These are phyloP conservation scores for Geotrupes spiniger DNA, from an alignment of 2,888 invertebrate genomes.

Conservation along the genomic window DNA sequence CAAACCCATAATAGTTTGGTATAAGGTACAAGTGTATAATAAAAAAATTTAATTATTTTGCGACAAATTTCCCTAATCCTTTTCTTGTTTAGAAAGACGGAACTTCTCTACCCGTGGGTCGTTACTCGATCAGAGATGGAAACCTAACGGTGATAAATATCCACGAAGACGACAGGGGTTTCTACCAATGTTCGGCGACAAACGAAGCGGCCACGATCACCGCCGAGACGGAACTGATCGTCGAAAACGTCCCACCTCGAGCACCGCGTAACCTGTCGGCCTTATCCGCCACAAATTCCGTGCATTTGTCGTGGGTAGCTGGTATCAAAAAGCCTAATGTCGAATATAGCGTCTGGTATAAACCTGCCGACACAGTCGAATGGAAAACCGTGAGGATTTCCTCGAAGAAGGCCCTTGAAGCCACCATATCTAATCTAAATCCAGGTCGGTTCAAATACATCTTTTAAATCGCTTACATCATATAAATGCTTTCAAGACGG, in stretches of 20 bases:
- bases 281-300: constrained; percentile 65
- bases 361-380: constrained; percentile 69
- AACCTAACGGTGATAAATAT: constrained; percentile 82
- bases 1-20: constrained; percentile 66
- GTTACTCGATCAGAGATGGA: constrained; percentile 66
- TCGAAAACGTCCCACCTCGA: constrained; percentile 84
- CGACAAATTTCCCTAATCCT: background rate
- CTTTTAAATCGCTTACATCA: background rate
- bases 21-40: constrained; percentile 53
- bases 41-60: background rate
- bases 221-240: constrained; percentile 75
- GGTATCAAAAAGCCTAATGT: constrained; percentile 75
- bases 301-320: constrained; percentile 81
- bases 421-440: constrained; percentile 72
- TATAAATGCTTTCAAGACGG: too few relatives aligned
- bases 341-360: constrained; percentile 85
- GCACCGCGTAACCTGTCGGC: constrained; percentile 86
- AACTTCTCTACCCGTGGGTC: constrained; percentile 63
- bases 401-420: constrained; percentile 69
- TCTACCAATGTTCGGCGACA: constrained; percentile 77
- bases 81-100: constrained; percentile 66
- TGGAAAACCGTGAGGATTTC: constrained; percentile 82
- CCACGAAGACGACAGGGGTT: constrained; percentile 81
- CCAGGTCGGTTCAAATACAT: constrained; percentile 53
- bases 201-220: constrained; percentile 87